Percentiles rank a stretch among this genome's conserved stretches.
Conservation (phyloP, 2,888 invertebrate genomes). For the Schrankia costaestrigalis region DNA sequence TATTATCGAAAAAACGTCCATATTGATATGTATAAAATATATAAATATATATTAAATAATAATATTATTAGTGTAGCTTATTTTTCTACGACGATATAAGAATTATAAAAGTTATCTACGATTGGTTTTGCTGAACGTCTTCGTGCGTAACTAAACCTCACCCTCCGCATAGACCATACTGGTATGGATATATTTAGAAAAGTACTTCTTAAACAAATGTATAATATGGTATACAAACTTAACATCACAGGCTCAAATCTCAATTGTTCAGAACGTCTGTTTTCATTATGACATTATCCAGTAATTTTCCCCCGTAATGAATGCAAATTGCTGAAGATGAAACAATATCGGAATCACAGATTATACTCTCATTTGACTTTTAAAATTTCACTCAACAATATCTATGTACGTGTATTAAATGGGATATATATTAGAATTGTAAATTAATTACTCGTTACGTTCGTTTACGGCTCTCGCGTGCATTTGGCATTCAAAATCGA, state of each 20-base stretch:
- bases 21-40: too few species aligned
- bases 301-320: constrained; percentile 17
- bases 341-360: constrained; percentile 37
- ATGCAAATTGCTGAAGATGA: constrained; percentile 29
- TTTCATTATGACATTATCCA: constrained; percentile 13
- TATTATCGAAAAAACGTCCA: too few species aligned
- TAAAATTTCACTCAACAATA: constrained; percentile 41
- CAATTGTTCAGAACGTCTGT: constrained; percentile 9
- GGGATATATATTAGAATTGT: constrained; percentile 58
- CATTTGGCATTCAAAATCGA: constrained; percentile 63
- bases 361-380: constrained; percentile 45
- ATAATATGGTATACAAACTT: too few species aligned
- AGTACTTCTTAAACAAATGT: too few species aligned
- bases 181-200: too few species aligned
- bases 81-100: too few species aligned
- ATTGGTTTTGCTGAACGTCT: too few species aligned
- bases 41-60: too few species aligned
- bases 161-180: too few species aligned
- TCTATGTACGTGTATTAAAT: constrained; percentile 39
- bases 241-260: not conserved
- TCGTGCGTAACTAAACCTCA: too few species aligned
- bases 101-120: too few species aligned
- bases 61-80: too few species aligned
- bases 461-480: constrained; percentile 46
- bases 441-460: constrained; percentile 61